These are phyloP conservation scores for Cephus pulcher DNA, from an alignment of 2,888 invertebrate genomes.

Conservation along the genomic window DNA sequence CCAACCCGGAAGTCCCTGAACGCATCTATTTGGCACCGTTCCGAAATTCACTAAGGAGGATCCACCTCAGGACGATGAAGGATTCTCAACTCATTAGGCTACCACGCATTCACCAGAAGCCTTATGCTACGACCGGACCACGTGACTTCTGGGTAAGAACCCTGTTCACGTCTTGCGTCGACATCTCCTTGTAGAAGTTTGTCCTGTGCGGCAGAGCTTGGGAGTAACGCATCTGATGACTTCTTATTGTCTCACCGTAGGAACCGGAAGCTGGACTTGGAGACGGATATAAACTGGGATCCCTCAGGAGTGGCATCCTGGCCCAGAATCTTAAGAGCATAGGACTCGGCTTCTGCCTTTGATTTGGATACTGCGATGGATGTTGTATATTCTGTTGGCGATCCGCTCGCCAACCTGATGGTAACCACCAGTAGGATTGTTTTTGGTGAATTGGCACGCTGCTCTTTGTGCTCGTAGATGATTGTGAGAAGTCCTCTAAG, in stretches of 20 bases:
- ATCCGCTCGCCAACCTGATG: constrained; percentile 39
- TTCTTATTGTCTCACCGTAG: neutral
- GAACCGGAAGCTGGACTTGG: neutral
- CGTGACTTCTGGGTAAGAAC: constrained; percentile 27
- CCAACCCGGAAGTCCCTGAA: neutral
- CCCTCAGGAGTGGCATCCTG: constrained; percentile 51
- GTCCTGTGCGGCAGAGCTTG: constrained; percentile 21
- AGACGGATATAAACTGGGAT: constrained; percentile 39
- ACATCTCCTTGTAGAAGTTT: constrained; percentile 33
- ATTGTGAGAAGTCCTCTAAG: constrained; percentile 24
- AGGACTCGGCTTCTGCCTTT: constrained; percentile 42
- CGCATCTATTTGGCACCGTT: constrained; percentile 43
- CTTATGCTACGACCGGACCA: constrained; percentile 33
- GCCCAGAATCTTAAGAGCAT: constrained; percentile 52
- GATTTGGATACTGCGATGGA: constrained; percentile 15
- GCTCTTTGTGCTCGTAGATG: constrained; percentile 42
- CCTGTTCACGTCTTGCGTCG: constrained; percentile 35
- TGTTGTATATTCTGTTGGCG: constrained; percentile 29
- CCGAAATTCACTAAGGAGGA: constrained; percentile 30
- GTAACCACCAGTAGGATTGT: constrained; percentile 39
- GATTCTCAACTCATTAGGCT: neutral
- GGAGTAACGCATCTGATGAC: neutral
- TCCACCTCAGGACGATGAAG: constrained; percentile 17
- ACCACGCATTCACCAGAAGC: neutral
- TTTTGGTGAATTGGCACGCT: constrained; percentile 44